Percentiles rank a stretch among this genome's conserved stretches.
Evolutionary conservation across 2,888 invertebrate species (phyloP).

Genomic region (Nymphalis urticae): DNA sequence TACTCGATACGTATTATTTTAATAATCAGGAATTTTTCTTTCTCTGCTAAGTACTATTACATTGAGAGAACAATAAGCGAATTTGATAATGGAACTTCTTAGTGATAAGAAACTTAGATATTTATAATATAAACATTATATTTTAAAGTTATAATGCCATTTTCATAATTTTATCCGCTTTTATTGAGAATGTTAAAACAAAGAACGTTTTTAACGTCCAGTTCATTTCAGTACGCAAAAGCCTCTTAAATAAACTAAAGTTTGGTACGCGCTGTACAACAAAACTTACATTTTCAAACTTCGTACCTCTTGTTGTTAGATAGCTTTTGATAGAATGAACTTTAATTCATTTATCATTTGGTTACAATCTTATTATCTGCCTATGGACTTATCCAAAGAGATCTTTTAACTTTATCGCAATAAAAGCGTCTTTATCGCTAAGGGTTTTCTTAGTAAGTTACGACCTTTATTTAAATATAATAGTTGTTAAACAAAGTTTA

Average conservation of each 20-base stretch:
- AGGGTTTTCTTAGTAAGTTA: not conserved
- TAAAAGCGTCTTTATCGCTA: not conserved
- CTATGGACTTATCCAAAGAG: not conserved
- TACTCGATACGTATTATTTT: not conserved
- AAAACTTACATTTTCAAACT: slow-evolving; percentile 31
- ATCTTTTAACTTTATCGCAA: slow-evolving; percentile 3
- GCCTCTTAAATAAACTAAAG: slow-evolving; percentile 51
- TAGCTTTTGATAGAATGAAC: slow-evolving; percentile 19
- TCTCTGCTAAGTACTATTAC: not conserved
- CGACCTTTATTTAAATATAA: slow-evolving; percentile 2
- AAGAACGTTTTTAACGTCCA: slow-evolving; percentile 36
- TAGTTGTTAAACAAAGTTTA: not conserved
- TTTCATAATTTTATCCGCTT: slow-evolving; percentile 33
- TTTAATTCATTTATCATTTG: slow-evolving; percentile 25
- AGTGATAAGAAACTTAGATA: not conserved
- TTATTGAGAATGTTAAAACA: slow-evolving; percentile 31
- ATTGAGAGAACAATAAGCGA: too few species aligned
- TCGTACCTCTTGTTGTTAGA: slow-evolving; percentile 19
- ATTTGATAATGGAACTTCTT: too few species aligned
- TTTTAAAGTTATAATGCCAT: not conserved
- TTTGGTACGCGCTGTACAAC: slow-evolving; percentile 36
- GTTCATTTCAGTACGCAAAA: slow-evolving; percentile 39
- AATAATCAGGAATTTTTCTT: not conserved
- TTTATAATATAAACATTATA: not conserved
- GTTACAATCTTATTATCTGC: slow-evolving; percentile 17